Percentiles rank a stretch among this genome's conserved stretches.
These are phyloP conservation scores for Deilephila porcellus DNA, from an alignment of 2,888 invertebrate species.

Conservation along the genomic window DNA sequence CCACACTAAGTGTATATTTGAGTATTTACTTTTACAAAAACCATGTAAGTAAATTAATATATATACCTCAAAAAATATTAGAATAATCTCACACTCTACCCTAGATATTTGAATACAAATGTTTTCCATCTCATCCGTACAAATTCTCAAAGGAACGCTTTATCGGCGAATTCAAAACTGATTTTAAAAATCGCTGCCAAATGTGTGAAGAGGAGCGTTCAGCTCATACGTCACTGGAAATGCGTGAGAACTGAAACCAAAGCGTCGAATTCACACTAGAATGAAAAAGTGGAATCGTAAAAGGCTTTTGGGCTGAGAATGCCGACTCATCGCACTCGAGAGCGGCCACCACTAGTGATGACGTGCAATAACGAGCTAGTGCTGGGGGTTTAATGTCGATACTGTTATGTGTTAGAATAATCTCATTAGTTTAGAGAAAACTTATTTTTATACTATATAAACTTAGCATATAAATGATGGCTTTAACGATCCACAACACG, in stretches of 20 bases:
- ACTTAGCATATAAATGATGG: too few relatives aligned
- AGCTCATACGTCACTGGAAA: constrained; percentile 55
- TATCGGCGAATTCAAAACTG: constrained; percentile 37
- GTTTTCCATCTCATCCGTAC: background rate
- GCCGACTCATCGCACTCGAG: constrained; percentile 80
- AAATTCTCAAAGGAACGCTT: constrained; percentile 10
- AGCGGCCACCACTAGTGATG: constrained; percentile 68
- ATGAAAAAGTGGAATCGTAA: constrained; percentile 78
- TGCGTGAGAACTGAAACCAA: constrained; percentile 63
- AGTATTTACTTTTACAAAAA: too few relatives aligned
- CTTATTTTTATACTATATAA: background rate
- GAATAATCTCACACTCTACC: background rate
- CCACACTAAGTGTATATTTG: too few relatives aligned
- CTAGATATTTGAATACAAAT: background rate
- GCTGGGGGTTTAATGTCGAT: constrained; percentile 43
- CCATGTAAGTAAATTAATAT: too few relatives aligned
- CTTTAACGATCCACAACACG: too few relatives aligned
- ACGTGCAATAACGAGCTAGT: constrained; percentile 77
- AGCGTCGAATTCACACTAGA: constrained; percentile 69
- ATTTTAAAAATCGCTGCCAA: constrained; percentile 34
- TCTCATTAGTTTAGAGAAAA: background rate
- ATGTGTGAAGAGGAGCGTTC: constrained; percentile 36
- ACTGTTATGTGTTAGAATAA: constrained; percentile 4
- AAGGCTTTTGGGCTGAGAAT: constrained; percentile 79
- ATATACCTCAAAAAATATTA: background rate